Evolutionary conservation across 2,797 vertebrate genomes (phyloP), one percentile per base, ranked within the genome.

Genomic region (Furcifer pardalis): DNA sequence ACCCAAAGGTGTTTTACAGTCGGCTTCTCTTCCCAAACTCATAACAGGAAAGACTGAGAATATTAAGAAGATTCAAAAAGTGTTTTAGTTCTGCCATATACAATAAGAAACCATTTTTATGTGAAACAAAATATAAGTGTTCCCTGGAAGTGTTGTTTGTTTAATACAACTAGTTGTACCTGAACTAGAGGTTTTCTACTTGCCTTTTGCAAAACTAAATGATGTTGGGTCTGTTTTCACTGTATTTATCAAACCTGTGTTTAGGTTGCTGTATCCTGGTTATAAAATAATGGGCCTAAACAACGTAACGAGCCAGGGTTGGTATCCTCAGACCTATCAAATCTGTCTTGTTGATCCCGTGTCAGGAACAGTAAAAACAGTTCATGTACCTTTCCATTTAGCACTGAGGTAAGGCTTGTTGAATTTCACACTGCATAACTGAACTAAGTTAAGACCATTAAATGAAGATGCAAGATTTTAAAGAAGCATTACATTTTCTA

Each of bases 221-320:
- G 19, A 73, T 80, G 71, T 5, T 66, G 2, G 82, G 88, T 77
- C 52, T 0, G 77, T 81, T 60, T 86, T 84, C n/a, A 0, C 3
- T 82, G 46, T 0, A 0, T 73, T 4, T 2, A 27, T 90, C 23
- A 87, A 71, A 84, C 21, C 1, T 89, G 89, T 82, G 1, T 94
- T 93, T 84, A 99, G 99, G 90, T 92, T 99, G 88, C 91, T 99
- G 85, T 99, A 98, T 91, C 97, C 98, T 77, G 98, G 99, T 82
- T 99, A 99, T 94, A 98, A 97, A 95, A 97, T 99, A 92, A 99
- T 99, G 98, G 99, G 99, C 71, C 96, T 99, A 86, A 99, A 99
- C 95, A 99, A 98, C 37, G 96, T 99, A 88, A 99, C 97, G 89
- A 99, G 98, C 94, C 97, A 99, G 88, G 97, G 97, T 44, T 99